Evolutionary conservation across 2,113 vertebrate species (phyloP), one percentile per base, ranked within the genome.

Genomic region (Chloropsis hardwickii): DNA sequence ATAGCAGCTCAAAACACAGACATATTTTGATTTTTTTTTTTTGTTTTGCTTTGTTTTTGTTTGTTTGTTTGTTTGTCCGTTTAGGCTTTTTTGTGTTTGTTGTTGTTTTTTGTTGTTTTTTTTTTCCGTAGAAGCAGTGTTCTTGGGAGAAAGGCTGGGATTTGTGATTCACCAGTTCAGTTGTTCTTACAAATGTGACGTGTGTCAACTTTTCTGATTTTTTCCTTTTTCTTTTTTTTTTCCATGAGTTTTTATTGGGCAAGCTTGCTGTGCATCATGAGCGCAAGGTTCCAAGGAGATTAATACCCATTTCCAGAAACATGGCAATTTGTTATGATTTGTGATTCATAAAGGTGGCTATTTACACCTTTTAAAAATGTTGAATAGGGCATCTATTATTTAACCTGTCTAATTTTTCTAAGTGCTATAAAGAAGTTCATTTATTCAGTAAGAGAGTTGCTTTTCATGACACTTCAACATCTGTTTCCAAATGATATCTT

Each of bases 391-490:
- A 90, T 84, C 48, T 88, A 10, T 95, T 94, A 77, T 74, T 96
- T 86, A 86, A 71, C 80, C 72, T 82, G 47, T 81, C 87, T 90
- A 40, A 29, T 42, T 80, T 89, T 86, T 91, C 65, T 19, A 48
- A 71, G 64, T 89, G 60, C 77, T 85, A 24, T 60, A 82, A 72
- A 82, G 47, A 70, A 81, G 53, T 95, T 94, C 23, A 88, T 64
- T 94, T 96, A 69, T 95, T 88, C 83, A 17, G 45, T 54, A 18
- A 81, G 79, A 70, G 47, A 90, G 57, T 84, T 96, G 94, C 96
- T 96, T 96, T 87, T 88, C 60, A 47, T 93, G 92, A 79, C 90
- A 95, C 94, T 94, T 95, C 24, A 93, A 94, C 96, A 97, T 96
- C 93, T 95, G 86, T 92, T 97, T 97, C 82, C 96, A 86, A 93